These are phyloP conservation scores for Empidonax alnorum DNA, from an alignment of 2,113 vertebrate species.

Conservation along the genomic window DNA sequence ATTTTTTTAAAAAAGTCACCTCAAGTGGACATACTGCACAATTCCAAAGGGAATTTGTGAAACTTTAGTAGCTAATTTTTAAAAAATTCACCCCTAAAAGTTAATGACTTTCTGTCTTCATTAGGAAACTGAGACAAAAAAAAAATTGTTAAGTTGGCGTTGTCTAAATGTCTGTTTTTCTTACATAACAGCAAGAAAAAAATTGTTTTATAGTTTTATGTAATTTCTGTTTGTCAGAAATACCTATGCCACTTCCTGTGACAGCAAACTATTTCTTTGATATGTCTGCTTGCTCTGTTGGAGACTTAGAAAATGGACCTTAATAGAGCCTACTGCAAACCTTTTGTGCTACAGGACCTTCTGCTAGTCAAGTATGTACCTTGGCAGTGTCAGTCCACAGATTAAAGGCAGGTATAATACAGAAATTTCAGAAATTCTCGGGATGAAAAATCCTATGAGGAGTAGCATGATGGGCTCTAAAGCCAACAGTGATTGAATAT, in stretches of 20 bases:
- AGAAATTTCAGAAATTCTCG: background rate
- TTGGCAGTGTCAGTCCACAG: background rate
- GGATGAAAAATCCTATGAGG: background rate
- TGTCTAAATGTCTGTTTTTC: background rate
- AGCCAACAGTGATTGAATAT: background rate
- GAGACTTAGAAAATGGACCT: background rate
- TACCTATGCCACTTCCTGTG: background rate
- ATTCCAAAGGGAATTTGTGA: background rate
- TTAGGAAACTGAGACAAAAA: background rate
- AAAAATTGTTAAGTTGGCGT: background rate
- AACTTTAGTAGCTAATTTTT: background rate
- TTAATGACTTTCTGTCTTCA: background rate
- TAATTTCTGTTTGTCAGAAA: background rate
- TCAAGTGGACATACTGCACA: background rate
- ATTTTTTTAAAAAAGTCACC: background rate
- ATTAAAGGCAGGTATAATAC: background rate
- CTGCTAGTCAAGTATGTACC: background rate
- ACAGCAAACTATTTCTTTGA: background rate
- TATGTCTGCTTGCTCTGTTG: background rate
- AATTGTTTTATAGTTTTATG: background rate
- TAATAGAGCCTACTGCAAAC: background rate
- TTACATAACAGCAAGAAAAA: background rate
- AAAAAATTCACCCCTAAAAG: background rate
- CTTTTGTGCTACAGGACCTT: background rate
- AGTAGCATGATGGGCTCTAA: background rate